These are phyloP conservation scores for Stenchaetothrips biformis DNA, from an alignment of 2,888 invertebrate species.

Conservation along the genomic window DNA sequence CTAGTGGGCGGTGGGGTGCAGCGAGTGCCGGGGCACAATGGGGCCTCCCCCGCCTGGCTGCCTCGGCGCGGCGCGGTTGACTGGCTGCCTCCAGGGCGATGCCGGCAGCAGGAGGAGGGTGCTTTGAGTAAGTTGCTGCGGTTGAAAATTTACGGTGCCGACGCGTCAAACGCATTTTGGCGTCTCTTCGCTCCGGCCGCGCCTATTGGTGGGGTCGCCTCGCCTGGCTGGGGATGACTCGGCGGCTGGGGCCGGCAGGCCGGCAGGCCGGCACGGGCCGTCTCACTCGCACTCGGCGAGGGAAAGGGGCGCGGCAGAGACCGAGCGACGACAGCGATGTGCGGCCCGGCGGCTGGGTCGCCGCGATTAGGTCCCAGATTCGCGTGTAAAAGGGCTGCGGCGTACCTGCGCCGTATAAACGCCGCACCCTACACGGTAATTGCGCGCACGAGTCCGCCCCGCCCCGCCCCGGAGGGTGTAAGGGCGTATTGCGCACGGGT, in stretches of 20 bases:
- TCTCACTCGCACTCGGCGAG: too few species aligned
- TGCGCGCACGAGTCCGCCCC: slow-evolving; percentile 3
- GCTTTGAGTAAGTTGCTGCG: too few species aligned
- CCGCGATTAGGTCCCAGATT: not conserved
- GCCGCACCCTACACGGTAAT: not conserved
- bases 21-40: not conserved
- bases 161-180: too few species aligned
- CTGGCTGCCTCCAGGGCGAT: too few species aligned
- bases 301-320: not conserved
- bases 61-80: too few species aligned
- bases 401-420: not conserved
- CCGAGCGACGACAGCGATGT: not conserved
- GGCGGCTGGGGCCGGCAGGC: too few species aligned
- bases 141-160: too few species aligned
- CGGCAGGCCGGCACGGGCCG: too few species aligned
- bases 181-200: too few species aligned
- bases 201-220: too few species aligned
- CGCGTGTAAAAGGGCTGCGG: not conserved
- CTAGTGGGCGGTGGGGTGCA: not conserved
- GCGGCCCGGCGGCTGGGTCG: not conserved
- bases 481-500: not conserved
- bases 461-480: not conserved
- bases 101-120: too few species aligned
- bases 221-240: too few species aligned
- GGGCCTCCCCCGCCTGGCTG: not conserved